Conservation (phyloP, 2,113 vertebrate species). For the Brachyhypopomus occidentalis region DNA sequence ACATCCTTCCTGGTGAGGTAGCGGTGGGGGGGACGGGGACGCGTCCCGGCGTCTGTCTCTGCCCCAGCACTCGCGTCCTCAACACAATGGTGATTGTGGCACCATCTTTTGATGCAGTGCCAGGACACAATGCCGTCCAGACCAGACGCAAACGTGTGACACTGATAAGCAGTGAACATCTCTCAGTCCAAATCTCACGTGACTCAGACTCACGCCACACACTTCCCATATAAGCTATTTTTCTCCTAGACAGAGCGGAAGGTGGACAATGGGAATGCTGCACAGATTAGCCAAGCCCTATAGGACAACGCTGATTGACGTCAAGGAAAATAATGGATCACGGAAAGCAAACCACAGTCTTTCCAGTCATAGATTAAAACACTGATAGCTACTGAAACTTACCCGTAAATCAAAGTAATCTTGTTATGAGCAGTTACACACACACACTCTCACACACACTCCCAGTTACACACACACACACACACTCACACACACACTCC, state of each 20-base stretch:
- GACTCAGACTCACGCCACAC: background rate
- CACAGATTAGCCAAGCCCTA: background rate
- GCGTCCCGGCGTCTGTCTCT: background rate
- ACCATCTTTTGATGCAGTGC: slow-evolving; percentile 16
- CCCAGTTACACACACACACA: no score
- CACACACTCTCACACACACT: no score
- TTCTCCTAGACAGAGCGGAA: slow-evolving; percentile 5
- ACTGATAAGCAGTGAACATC: background rate
- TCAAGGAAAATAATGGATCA: background rate
- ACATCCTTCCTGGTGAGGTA: background rate
- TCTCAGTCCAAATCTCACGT: background rate
- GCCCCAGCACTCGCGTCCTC: background rate
- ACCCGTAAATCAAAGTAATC: background rate
- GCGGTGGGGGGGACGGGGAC: no score
- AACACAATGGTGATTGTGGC: background rate
- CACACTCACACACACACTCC: no score
- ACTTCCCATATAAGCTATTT: slow-evolving; percentile 1
- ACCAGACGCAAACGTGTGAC: background rate
- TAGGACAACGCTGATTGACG: slow-evolving; percentile 18
- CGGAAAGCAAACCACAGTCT: background rate
- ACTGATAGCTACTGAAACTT: no score
- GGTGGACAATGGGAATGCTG: slow-evolving; percentile 12
- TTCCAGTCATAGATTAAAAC: background rate
- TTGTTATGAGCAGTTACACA: no score
- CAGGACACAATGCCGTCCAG: slow-evolving; percentile 59